Conservation (phyloP, 2,113 vertebrate species). For the Vimba vimba region DNA sequence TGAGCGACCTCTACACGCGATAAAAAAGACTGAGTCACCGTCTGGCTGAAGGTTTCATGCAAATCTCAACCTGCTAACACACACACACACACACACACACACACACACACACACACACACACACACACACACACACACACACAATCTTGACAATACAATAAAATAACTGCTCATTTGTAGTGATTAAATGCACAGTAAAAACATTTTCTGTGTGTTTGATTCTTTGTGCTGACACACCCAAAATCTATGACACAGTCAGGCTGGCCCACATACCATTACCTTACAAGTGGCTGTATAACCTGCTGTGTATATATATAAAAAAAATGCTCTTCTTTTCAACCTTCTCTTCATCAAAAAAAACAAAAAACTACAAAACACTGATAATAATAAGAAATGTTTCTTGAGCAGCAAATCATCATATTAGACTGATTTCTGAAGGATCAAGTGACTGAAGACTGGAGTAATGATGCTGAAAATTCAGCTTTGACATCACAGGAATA, state of each 20-base stretch:
- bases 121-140: not conserved
- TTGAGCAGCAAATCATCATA: not conserved
- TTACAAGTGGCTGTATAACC: conserved; percentile 1
- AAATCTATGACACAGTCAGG: not conserved
- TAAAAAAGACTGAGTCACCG: conserved; percentile 49
- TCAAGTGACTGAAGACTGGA: not conserved
- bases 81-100: conserved; percentile 1
- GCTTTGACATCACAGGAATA: too few relatives aligned
- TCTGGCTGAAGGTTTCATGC: conserved; percentile 34
- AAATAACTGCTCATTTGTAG: not conserved
- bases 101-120: conserved; percentile 27
- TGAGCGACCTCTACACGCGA: conserved; percentile 11
- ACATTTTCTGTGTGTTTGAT: not conserved
- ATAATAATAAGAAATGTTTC: not conserved
- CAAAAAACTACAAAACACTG: not conserved
- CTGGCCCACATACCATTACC: conserved; percentile 12
- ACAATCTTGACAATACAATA: not conserved
- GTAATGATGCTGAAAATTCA: too few relatives aligned
- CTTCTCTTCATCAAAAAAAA: not conserved
- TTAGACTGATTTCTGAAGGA: not conserved
- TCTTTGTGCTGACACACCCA: conserved; percentile 28
- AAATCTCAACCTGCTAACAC: conserved; percentile 17
- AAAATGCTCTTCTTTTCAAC: not conserved
- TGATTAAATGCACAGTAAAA: not conserved
- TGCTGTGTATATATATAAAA: not conserved